phyloP scores from a whole-genome alignment of 2,113 vertebrate genomes.

The Jacana jacana region DNA sequence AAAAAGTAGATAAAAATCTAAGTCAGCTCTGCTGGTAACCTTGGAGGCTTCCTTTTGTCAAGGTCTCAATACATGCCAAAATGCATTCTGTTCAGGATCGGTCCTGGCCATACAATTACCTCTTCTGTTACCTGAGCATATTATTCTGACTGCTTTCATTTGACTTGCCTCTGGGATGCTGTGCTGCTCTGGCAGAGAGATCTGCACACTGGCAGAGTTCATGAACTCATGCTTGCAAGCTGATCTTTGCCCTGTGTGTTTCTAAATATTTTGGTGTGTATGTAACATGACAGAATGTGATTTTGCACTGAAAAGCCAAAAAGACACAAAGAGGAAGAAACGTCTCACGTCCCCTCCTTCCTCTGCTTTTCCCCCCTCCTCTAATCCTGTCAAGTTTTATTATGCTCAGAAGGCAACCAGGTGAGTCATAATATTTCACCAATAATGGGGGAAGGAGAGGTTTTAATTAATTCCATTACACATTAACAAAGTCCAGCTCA shows the following conservation, averaged over 20 bases:
- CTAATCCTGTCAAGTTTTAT: constrained; percentile 10
- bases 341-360: neutral
- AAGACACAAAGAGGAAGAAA: neutral
- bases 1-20: neutral
- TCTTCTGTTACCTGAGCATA: neutral
- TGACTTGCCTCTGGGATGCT: constrained; percentile 51
- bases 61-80: constrained; percentile 20
- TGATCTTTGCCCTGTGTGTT: constrained; percentile 30
- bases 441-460: neutral
- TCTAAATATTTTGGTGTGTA: constrained; percentile 35
- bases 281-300: constrained; percentile 19
- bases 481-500: neutral
- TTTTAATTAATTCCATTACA: constrained; percentile 55
- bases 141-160: constrained; percentile 37
- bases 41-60: constrained; percentile 42
- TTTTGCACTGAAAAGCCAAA: constrained; percentile 23
- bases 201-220: neutral
- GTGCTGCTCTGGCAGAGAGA: constrained; percentile 9
- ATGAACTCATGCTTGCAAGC: neutral
- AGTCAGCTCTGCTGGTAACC: constrained; percentile 19
- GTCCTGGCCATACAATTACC: neutral
- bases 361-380: neutral
- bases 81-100: neutral
- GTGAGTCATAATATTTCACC: constrained; percentile 27
- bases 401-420: constrained; percentile 28